phyloP scores from a whole-genome alignment of 2,888 invertebrate genomes.

The Drosophila mettleri region DNA sequence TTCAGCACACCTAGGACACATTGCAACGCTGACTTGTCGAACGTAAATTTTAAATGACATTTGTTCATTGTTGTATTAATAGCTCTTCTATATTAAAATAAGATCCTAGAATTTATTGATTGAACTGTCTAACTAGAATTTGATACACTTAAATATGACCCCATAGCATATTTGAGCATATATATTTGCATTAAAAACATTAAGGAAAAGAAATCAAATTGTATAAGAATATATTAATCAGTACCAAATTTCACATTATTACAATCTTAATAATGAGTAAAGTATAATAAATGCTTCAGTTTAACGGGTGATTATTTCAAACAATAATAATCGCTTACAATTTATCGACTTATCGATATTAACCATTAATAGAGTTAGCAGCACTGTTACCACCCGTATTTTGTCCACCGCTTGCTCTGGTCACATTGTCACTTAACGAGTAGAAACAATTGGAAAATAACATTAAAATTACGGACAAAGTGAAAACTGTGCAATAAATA shows the following conservation, averaged over 20 bases:
- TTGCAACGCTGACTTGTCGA: not conserved
- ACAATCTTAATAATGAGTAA: not conserved
- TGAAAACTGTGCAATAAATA: slow-evolving; percentile 81
- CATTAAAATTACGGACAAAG: slow-evolving; percentile 11
- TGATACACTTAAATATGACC: not conserved
- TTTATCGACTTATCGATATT: slow-evolving; percentile 27
- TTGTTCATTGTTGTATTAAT: slow-evolving; percentile 8
- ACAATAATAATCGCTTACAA: not conserved
- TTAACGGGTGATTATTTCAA: slow-evolving; percentile 12
- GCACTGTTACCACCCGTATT: not conserved
- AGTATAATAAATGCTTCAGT: not conserved
- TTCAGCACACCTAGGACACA: not conserved
- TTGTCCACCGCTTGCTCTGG: slow-evolving; percentile 1
- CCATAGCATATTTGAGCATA: not conserved
- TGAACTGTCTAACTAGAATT: not conserved
- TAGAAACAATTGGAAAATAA: slow-evolving; percentile 17
- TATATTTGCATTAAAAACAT: not conserved
- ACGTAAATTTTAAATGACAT: not conserved
- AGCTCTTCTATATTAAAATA: slow-evolving; percentile 6
- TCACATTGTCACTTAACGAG: slow-evolving; percentile 26
- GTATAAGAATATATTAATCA: not conserved
- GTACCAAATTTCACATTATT: not conserved
- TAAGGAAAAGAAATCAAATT: not conserved
- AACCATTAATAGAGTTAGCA: slow-evolving; percentile 15
- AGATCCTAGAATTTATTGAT: not conserved